Percentiles rank a stretch among this genome's conserved stretches.
Conservation (phyloP, 1,140 invertebrate species). For the Cryptotermes secundus region DNA sequence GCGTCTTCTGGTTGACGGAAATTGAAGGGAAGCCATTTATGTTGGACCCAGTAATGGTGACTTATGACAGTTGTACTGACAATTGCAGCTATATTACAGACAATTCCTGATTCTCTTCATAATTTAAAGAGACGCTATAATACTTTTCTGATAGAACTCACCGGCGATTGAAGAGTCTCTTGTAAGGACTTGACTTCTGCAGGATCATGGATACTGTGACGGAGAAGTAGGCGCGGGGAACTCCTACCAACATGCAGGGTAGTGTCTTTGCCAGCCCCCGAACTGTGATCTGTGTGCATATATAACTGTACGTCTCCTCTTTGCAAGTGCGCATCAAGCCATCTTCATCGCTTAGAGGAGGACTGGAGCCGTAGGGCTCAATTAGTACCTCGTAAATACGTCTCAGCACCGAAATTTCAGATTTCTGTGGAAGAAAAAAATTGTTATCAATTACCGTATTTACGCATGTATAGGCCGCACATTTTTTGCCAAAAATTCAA, state of each 20-base stretch:
- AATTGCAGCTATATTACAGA: no score
- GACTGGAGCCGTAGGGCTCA: background rate
- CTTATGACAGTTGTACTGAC: no score
- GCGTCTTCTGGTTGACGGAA: no score
- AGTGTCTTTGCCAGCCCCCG: background rate
- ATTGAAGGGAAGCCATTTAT: no score
- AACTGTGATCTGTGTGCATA: background rate
- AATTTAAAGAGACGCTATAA: no score
- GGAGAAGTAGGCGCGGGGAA: background rate
- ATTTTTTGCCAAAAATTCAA: no score
- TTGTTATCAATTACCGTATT: background rate
- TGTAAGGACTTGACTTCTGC: background rate
- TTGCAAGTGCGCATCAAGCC: background rate
- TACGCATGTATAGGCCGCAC: no score
- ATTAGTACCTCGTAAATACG: background rate
- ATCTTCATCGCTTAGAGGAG: background rate
- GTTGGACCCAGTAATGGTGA: no score
- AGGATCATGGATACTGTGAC: background rate
- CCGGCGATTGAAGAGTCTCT: background rate
- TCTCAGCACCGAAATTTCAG: background rate
- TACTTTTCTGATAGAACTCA: background rate
- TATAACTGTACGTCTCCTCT: background rate
- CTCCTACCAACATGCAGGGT: background rate
- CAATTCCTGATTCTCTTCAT: no score
- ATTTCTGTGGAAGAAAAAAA: background rate